Evolutionary conservation across 2,113 vertebrate species (phyloP).

Genomic region (Vimba vimba): DNA sequence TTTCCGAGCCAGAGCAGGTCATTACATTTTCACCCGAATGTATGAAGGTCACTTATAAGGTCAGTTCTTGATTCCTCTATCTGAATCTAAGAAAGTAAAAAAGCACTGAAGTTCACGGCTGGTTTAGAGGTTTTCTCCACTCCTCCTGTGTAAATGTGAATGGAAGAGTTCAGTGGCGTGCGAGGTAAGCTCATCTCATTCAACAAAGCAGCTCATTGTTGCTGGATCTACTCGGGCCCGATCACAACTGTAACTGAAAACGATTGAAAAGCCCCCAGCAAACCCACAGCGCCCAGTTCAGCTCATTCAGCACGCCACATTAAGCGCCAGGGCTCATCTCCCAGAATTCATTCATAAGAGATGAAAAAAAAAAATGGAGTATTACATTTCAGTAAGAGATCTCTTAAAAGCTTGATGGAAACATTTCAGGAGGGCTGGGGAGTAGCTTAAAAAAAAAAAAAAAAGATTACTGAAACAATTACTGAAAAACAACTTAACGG

Average conservation of each 20-base stretch:
- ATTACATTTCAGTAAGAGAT: neutral
- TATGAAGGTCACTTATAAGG: too few species aligned
- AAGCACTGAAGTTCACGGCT: too few species aligned
- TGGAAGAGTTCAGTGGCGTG: neutral
- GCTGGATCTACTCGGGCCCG: neutral
- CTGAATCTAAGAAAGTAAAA: too few species aligned
- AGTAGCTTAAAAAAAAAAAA: neutral
- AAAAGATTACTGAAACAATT: too few species aligned
- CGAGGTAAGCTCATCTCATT: constrained; percentile 29
- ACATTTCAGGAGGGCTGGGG: neutral
- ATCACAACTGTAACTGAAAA: constrained; percentile 55
- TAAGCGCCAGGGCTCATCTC: neutral
- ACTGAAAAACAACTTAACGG: too few species aligned
- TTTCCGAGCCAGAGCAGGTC: too few species aligned
- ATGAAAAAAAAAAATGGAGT: neutral
- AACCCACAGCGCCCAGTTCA: constrained; percentile 31
- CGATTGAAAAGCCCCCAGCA: constrained; percentile 43
- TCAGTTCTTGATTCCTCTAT: too few species aligned
- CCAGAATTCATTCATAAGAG: constrained; percentile 21
- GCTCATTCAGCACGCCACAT: constrained; percentile 24
- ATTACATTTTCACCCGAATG: too few species aligned
- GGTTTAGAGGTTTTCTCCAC: neutral
- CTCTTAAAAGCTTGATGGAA: constrained; percentile 6
- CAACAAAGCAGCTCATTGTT: constrained; percentile 59
- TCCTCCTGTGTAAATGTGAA: neutral